Percentiles rank a stretch among this genome's conserved stretches.
phyloP scores from a whole-genome alignment of 1,140 invertebrate species.

The Ladona fulva region DNA sequence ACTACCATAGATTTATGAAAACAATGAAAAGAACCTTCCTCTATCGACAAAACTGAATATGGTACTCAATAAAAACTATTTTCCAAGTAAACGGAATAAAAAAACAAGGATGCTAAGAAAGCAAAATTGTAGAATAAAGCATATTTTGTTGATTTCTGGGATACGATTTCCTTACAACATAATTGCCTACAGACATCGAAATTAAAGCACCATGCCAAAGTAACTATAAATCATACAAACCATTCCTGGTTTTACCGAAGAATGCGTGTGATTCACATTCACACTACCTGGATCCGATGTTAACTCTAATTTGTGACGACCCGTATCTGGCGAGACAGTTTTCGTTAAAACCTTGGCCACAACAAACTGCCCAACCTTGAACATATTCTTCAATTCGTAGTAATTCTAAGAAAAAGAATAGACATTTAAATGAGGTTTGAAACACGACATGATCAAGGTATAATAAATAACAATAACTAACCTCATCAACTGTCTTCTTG shows the following conservation, averaged over 20 bases:
- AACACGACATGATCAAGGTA: not conserved
- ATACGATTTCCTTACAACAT: too few species aligned
- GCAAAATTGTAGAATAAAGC: too few species aligned
- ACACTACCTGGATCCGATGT: not conserved
- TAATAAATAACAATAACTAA: not conserved
- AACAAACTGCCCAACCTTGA: not conserved
- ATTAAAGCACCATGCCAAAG: too few species aligned
- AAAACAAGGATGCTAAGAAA: too few species aligned
- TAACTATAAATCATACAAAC: not conserved
- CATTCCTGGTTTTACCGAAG: not conserved
- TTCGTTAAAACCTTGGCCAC: not conserved
- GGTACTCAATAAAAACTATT: too few species aligned
- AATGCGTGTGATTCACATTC: not conserved
- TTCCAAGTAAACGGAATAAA: too few species aligned
- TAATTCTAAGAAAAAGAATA: not conserved
- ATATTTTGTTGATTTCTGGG: too few species aligned
- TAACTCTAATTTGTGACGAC: not conserved
- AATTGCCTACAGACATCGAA: too few species aligned
- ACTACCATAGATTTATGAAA: too few species aligned
- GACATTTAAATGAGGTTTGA: not conserved
- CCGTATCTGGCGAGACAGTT: not conserved
- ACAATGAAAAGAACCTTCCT: too few species aligned
- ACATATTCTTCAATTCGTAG: slow-evolving; percentile 2
- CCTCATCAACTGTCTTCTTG: not conserved
- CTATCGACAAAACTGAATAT: too few species aligned